A percentile compares a stretch with the other conserved stretches of the same genome.
These are phyloP conservation scores for Bubo bubo DNA, from an alignment of 2,113 vertebrate species.

Conservation along the genomic window DNA sequence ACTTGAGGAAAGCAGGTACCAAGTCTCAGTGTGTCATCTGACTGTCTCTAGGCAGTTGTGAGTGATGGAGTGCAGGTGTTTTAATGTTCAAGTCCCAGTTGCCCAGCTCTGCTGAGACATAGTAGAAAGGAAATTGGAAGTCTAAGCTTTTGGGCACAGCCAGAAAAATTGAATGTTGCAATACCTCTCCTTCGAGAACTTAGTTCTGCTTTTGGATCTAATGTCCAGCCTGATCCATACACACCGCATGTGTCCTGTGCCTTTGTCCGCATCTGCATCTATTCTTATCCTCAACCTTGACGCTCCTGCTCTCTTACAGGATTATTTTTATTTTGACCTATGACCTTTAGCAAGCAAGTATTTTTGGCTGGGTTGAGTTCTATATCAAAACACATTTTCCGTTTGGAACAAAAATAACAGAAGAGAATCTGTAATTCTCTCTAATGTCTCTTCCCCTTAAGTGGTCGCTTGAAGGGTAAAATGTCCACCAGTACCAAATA, in stretches of 20 bases:
- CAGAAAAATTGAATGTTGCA: neutral
- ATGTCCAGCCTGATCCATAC: neutral
- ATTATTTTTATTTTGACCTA: neutral
- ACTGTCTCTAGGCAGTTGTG: neutral
- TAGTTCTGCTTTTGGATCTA: neutral
- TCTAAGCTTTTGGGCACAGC: neutral
- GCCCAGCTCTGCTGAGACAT: neutral
- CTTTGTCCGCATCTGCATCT: neutral
- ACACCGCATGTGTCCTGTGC: neutral
- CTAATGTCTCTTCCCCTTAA: neutral
- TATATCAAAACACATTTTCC: neutral
- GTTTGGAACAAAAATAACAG: neutral
- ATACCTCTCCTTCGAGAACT: neutral
- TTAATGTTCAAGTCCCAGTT: neutral
- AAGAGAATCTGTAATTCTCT: neutral
- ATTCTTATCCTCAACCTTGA: neutral
- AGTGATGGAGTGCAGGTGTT: neutral
- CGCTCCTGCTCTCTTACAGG: neutral
- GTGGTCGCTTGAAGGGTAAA: neutral
- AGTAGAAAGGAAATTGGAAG: neutral
- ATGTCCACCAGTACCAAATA: neutral
- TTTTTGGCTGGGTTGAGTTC: neutral
- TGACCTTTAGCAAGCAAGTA: neutral
- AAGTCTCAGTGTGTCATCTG: neutral
- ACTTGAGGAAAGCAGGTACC: neutral